phyloP scores from a whole-genome alignment of 23 tunicate species.

The Ciona savignyi region DNA sequence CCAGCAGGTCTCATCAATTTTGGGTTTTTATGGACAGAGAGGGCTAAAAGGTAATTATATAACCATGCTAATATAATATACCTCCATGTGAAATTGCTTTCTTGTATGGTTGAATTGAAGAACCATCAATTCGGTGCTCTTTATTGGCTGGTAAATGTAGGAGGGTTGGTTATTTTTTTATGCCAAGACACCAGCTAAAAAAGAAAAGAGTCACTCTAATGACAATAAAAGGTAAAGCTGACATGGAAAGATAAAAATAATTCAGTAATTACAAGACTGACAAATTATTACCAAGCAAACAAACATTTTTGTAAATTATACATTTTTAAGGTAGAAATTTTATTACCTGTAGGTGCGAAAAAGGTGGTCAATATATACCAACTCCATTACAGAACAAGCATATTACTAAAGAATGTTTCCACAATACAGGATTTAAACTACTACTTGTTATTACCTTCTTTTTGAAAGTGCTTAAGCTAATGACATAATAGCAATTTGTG shows the following conservation, averaged over 20 bases:
- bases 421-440: no score
- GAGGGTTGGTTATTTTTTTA: neutral
- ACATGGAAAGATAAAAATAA: neutral
- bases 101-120: conserved; percentile 70
- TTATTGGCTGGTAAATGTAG: conserved; percentile 51
- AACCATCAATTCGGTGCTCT: conserved; percentile 51
- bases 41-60: no score
- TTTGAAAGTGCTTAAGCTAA: no score
- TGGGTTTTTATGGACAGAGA: no score
- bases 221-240: neutral
- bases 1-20: no score
- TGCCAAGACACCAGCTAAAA: neutral
- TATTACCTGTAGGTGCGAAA: neutral
- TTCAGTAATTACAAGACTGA: neutral
- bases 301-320: neutral
- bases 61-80: no score
- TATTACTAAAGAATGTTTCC: no score
- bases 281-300: neutral
- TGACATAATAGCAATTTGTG: no score
- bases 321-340: neutral
- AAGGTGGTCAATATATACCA: no score
- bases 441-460: no score
- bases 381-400: no score
- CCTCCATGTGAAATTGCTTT: conserved; percentile 88
- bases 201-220: neutral